Evolutionary conservation across 1,140 invertebrate species (phyloP), one percentile per base, ranked within the genome.

Genomic region (Drosophila setifemur): DNA sequence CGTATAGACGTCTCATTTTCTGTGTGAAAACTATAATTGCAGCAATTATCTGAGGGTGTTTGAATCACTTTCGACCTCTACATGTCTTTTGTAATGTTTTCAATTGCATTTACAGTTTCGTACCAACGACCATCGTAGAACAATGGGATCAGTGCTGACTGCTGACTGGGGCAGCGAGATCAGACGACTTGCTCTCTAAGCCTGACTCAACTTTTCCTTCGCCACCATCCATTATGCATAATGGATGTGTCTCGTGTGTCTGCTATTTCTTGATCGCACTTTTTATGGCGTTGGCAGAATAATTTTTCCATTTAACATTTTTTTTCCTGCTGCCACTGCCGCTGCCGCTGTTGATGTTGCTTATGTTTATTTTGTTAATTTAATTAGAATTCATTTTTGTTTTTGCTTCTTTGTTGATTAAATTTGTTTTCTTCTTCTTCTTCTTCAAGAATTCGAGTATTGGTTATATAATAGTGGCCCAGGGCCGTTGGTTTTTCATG

Each of bases 361-460:
- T 74, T 78, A 85, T 79, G 74, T 47, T 67, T 71, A 53, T 71
- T 79, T 81, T 40, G 61, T 79, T 40, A 71, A 61, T 82, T 79
- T 67, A 85, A 74, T 83, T 79, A 74, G 81, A 83, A 85, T 83
- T 82, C 81, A 45, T 58, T 49, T 50, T n/a, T 68, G 43, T 42
- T 67, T 25, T 21, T 39, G 25, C 28, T 21, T 40, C 31, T 21
- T 39, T 54, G 64, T 31, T 67, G 55, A 37, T 53, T 58, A 58
- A 73, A 33, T 50, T 58, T 52, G 39, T 37, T 21, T 37, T 58
- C 12, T 45, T 28, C 40, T 63, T 57, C 55, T 0, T 8, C 8
- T 31, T 29, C 11, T 9, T 57, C 35, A 49, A 71, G 50, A 49
- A 69, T 69, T 70, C 42, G 43, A 54, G 42, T 48, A 69, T 70